phyloP scores from a whole-genome alignment of 2,113 vertebrate genomes.

The Excalfactoria chinensis region DNA sequence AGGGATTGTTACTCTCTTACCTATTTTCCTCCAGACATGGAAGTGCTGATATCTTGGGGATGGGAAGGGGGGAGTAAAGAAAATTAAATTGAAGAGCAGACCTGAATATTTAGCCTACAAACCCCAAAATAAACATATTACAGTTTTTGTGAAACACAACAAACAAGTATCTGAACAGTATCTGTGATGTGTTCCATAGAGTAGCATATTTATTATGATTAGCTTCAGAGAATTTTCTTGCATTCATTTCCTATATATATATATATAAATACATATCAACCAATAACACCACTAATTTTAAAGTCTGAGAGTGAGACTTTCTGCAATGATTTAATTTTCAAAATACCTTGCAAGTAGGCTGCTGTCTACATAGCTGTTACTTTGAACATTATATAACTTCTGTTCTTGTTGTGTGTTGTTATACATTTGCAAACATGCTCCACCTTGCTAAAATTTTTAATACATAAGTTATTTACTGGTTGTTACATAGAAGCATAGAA shows the following conservation, averaged over 20 bases:
- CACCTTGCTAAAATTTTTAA: not conserved
- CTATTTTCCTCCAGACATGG: not conserved
- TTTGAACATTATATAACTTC: not conserved
- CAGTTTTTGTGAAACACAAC: not conserved
- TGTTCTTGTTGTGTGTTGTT: not conserved
- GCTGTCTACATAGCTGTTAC: not conserved
- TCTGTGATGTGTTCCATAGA: not conserved
- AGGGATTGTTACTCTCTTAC: not conserved
- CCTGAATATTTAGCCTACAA: not conserved
- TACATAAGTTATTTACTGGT: not conserved
- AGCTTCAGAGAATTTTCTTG: not conserved
- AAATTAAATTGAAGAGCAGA: not conserved
- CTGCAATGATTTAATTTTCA: not conserved
- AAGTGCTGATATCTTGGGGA: not conserved
- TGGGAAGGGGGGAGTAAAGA: not conserved
- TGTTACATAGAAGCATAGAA: not conserved
- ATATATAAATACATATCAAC: too few species aligned
- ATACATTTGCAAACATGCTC: not conserved
- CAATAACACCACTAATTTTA: not conserved
- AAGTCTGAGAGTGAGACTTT: not conserved
- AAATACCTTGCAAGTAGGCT: not conserved
- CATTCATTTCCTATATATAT: not conserved
- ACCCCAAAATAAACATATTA: not conserved
- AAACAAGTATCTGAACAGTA: not conserved
- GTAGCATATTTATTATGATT: not conserved